phyloP scores from a whole-genome alignment of 2,888 invertebrate species.

The Branchipolynoe longqiensis region DNA sequence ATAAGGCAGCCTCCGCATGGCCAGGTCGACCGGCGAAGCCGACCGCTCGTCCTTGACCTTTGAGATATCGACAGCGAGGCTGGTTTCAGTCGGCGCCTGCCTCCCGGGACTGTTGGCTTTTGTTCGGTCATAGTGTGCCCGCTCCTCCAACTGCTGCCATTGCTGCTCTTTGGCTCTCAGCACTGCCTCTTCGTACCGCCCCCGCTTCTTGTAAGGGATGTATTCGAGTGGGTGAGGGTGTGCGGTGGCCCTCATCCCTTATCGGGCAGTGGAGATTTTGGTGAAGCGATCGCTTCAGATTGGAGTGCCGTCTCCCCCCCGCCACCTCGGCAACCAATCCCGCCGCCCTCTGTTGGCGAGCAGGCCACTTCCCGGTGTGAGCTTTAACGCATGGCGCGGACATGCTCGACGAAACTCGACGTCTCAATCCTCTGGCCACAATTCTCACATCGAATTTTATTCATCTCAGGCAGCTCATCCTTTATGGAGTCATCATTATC shows the following conservation, averaged over 20 bases:
- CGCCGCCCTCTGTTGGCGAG: background rate
- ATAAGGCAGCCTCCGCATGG: background rate
- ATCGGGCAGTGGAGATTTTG: background rate
- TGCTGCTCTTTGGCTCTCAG: conserved; percentile 16
- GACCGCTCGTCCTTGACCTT: conserved; percentile 14
- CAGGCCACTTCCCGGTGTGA: background rate
- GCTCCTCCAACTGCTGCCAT: background rate
- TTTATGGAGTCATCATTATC: conserved; percentile 55
- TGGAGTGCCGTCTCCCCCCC: conserved; percentile 62
- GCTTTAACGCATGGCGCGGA: conserved; percentile 89
- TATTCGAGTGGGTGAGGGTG: conserved; percentile 19
- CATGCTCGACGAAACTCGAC: conserved; percentile 94
- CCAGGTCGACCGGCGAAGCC: conserved; percentile 13
- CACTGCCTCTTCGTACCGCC: conserved; percentile 27
- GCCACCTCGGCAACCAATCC: no score
- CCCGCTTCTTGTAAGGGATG: conserved; percentile 38
- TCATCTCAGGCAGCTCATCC: conserved; percentile 55
- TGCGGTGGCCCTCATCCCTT: background rate
- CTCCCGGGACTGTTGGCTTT: background rate
- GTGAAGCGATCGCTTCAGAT: background rate
- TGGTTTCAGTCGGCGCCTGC: background rate
- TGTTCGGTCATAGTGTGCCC: no score
- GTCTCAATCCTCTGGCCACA: conserved; percentile 97
- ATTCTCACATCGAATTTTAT: conserved; percentile 94
- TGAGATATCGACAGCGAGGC: background rate